Percentiles rank a stretch among this genome's conserved stretches.
Conservation (phyloP, 1,140 invertebrate species). For the Brachionus sp. region DNA sequence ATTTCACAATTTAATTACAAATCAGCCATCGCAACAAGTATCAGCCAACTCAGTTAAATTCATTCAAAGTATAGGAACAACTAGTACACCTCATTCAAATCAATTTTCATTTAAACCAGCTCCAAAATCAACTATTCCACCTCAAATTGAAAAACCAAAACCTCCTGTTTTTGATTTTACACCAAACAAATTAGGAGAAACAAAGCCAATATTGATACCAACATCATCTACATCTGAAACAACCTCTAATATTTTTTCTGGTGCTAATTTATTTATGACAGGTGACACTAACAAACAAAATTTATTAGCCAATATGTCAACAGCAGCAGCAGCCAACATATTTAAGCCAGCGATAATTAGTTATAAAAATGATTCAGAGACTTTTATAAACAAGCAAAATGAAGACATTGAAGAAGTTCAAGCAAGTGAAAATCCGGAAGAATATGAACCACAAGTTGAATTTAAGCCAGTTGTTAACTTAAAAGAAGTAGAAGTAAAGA, state of each 20-base stretch:
- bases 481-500: conserved; percentile 63
- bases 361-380: neutral
- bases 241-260: neutral
- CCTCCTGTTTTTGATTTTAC: conserved; percentile 19
- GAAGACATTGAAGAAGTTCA: conserved; percentile 1
- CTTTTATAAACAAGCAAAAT: neutral
- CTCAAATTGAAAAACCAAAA: conserved; percentile 9
- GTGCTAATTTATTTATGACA: neutral
- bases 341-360: neutral
- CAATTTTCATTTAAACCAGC: neutral
- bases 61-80: neutral
- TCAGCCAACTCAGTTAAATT: neutral
- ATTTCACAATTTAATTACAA: neutral
- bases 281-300: neutral
- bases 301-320: neutral
- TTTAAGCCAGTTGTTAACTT: conserved; percentile 41
- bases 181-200: neutral
- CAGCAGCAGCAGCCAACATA: neutral
- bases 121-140: neutral
- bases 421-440: conserved; percentile 13
- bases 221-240: neutral
- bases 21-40: neutral
- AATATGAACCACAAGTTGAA: conserved; percentile 33
- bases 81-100: conserved; percentile 4
- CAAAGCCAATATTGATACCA: neutral